phyloP scores from a whole-genome alignment of 2,797 vertebrate species.

The Selene dorsalis region DNA sequence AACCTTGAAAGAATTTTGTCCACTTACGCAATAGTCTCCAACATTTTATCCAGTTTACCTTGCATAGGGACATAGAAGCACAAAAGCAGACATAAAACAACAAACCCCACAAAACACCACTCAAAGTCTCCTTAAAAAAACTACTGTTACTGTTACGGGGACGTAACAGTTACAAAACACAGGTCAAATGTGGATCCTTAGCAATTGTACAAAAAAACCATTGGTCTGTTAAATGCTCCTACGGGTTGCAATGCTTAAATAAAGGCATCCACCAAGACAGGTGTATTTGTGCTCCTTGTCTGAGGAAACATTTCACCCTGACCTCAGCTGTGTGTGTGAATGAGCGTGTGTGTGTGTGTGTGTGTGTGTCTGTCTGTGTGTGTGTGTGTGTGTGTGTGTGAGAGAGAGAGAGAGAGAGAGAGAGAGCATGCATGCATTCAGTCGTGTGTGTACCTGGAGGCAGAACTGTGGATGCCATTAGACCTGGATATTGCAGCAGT shows the following conservation, averaged over 20 bases:
- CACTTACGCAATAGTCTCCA: constrained; percentile 9
- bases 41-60: constrained; percentile 13
- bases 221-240: constrained; percentile 1
- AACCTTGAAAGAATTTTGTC: background rate
- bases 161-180: too few species aligned
- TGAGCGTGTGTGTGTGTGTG: too few species aligned
- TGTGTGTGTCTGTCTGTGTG: too few species aligned
- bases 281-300: constrained; percentile 64
- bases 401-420: background rate
- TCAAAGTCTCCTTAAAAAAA: constrained; percentile 8
- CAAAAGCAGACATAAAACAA: background rate
- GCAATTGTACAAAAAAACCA: background rate
- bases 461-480: constrained; percentile 71
- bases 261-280: constrained; percentile 50
- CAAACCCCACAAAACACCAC: background rate
- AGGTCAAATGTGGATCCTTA: constrained; percentile 15
- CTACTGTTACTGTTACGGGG: too few species aligned
- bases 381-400: constrained; percentile 17
- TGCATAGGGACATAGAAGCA: constrained; percentile 7
- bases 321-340: constrained; percentile 17
- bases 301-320: constrained; percentile 43
- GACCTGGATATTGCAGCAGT: constrained; percentile 71
- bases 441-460: constrained; percentile 55
- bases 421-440: constrained; percentile 24
- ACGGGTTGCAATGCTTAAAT: constrained; percentile 11